These are phyloP conservation scores for Nestor notabilis DNA, from an alignment of 2,113 vertebrate genomes.

Conservation along the genomic window DNA sequence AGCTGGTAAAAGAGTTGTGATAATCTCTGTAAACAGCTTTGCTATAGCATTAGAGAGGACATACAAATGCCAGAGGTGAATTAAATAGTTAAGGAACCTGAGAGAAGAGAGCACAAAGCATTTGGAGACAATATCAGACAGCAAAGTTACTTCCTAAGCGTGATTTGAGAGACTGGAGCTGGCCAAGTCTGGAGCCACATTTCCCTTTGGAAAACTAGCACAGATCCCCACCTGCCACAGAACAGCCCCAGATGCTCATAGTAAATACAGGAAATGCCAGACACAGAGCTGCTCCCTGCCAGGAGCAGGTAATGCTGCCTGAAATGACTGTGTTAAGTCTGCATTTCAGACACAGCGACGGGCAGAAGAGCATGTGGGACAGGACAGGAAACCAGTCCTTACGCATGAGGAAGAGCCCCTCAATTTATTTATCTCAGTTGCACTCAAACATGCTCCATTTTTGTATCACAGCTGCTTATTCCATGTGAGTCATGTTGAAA, in stretches of 20 bases:
- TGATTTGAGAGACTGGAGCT: not conserved
- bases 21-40: not conserved
- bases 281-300: not conserved
- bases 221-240: not conserved
- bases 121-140: not conserved
- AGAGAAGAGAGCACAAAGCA: not conserved
- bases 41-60: not conserved
- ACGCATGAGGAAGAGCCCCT: not conserved
- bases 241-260: not conserved
- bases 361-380: not conserved
- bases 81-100: not conserved
- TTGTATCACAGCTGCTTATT: not conserved
- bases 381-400: conserved; percentile 21
- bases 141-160: not conserved
- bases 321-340: not conserved
- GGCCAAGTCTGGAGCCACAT: not conserved
- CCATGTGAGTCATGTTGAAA: not conserved
- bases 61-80: not conserved
- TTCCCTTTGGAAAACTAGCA: not conserved
- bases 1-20: not conserved
- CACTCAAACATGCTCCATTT: not conserved
- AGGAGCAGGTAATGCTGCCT: not conserved
- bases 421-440: not conserved
- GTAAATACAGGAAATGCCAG: not conserved
- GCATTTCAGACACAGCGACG: fast-evolving